Evolutionary conservation across 2,797 vertebrate genomes (phyloP), one percentile per base, ranked within the genome.

Genomic region (Pseudotriccus pelzelni): DNA sequence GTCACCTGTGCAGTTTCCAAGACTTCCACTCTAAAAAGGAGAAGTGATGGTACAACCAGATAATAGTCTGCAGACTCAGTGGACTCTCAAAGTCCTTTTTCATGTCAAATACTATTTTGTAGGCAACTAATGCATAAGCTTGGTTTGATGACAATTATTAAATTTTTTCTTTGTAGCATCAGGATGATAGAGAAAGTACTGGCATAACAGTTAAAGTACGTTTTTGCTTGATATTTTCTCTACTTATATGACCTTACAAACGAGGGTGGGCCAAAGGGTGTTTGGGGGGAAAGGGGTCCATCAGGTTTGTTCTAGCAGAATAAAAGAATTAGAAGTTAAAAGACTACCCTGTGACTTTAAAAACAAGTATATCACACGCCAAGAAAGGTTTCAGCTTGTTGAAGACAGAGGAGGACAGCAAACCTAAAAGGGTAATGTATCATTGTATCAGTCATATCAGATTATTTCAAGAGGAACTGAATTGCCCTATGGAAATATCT

Each of bases 251-350:
- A 63, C 14, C 36, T 55, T 37, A 80, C 4, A 69, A 5, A 6
- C 87, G 17, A 87, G 5, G 4, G 14, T 18, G 7, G 9, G 12
- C 4, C 12, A 67, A 7, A 12, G 3, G 17, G 12, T 8, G 5
- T 9, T 53, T 62, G 22, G 15, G 1, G 1, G 8, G 2, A 9
- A 37, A 23, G 2, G 3, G 6, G 3, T 16, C 7, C 3, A 7
- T 3, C 3, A 52, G 5, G 10, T 16, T 22, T 64, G 14, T 21
- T 75, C 78, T 25, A 60, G 60, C 6, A 64, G n/a, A 86, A 64
- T 36, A 5, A 81, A 80, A 76, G 16, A 14, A 80, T 3, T 17
- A 47, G 12, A 83, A 87, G 15, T 46, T 47, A 62, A 52, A 89
- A 88, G 21, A 56, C 17, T 55, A 69, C 6, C 3, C 32, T 34